Base-by-base conservation (phyloP, 1,140 invertebrate genomes). In the Ganaspis sp. region DNA sequence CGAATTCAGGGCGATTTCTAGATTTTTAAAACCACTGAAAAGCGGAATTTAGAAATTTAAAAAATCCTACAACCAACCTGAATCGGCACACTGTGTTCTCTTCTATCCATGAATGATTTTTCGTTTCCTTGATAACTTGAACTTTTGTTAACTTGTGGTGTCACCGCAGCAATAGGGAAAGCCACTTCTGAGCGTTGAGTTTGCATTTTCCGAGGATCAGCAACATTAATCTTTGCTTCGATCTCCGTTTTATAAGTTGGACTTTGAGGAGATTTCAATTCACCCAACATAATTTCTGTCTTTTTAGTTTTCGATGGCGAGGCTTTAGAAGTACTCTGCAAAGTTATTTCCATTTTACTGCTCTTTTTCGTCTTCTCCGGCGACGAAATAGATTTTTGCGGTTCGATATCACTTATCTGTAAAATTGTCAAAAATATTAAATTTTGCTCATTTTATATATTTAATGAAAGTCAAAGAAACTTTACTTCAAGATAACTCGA, bases 251-350 rank as follows among this genome's bases (percentile, higher is more conserved):
- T 92, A 83, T 90, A 94, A 80, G 90, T 92, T 84, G 86, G 88
- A 53, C 86, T 90, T 73, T 91, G 87, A 19, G 91, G 90, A 1
- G 82, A 69, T 78, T 92, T 92, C 2, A 88, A 81, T 3, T 90
- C 84, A 0, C 93, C 90, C 74, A 95, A 83, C 72, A 93, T 93
- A 34, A 95, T 94, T 86, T 95, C 93, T 1, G 94, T 92, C 86
- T 94, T 94, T 37, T 93, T 93, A 12, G 93, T 94, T 78, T 92
- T 92, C 74, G 93, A 92, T 9, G 93, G 92, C 76, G 94, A 92
- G 4, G 94, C 94, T 72, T 94, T 87, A 0, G 94, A 94, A 3
- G 94, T 94, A 70, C 93, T 94, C 82, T 95, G 94, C 9, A 94
- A 83, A 1, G 93, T 94, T 45, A 95, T 94, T 75, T 94, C 93